A percentile compares a stretch with the other conserved stretches of the same genome.
These are phyloP conservation scores for Macquaria ambigua DNA, from an alignment of 2,113 vertebrate species.

Conservation along the genomic window DNA sequence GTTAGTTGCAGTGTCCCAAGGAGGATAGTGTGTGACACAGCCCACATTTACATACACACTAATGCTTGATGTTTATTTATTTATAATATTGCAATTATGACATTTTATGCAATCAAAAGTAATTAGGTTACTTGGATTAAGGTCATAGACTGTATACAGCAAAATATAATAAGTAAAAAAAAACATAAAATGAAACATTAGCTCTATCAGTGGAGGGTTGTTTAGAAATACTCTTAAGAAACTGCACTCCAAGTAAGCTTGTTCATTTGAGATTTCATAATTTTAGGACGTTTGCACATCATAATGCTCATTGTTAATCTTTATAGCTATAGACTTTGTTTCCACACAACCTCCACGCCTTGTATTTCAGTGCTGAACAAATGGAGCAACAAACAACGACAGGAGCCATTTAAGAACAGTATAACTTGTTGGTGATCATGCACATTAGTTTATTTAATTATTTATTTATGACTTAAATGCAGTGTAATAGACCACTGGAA, in stretches of 20 bases:
- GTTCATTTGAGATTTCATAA: background rate
- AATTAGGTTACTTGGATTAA: slow-evolving; percentile 39
- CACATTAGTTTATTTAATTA: background rate
- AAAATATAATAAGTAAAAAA: slow-evolving; percentile 6
- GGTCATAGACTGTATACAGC: background rate
- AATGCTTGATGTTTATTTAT: background rate
- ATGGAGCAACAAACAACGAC: no score
- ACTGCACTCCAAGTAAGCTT: background rate
- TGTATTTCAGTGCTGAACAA: background rate
- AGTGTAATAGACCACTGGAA: background rate
- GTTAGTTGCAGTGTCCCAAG: background rate
- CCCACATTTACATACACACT: background rate
- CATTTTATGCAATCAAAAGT: background rate
- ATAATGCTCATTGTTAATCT: background rate
- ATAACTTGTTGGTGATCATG: background rate
- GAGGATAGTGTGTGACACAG: background rate
- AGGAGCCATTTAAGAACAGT: background rate
- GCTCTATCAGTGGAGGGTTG: background rate
- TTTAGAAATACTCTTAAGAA: background rate
- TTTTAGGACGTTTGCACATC: background rate
- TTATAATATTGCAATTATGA: background rate
- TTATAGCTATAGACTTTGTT: background rate
- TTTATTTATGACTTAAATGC: background rate
- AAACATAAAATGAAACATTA: background rate
- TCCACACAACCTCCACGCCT: background rate